phyloP scores from a whole-genome alignment of 2,113 vertebrate species.

The Willisornis vidua region DNA sequence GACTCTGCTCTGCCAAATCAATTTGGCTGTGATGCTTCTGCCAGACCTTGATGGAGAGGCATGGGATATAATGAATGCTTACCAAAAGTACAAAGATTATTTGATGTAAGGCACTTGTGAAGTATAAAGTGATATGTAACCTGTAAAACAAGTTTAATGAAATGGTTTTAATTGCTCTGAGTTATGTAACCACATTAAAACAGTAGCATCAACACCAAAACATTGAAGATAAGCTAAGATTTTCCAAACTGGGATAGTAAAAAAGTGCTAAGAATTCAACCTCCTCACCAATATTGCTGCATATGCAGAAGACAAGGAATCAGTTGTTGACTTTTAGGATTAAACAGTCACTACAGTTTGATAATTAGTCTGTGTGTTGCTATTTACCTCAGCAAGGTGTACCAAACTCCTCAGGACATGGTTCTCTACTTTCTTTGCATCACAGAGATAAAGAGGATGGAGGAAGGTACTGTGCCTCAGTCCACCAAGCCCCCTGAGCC shows the following conservation, averaged over 20 bases:
- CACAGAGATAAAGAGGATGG: not conserved
- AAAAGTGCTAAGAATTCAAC: not conserved
- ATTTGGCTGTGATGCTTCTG: not conserved
- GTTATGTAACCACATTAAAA: conserved; percentile 39
- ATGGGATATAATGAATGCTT: not conserved
- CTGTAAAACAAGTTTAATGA: conserved; percentile 40
- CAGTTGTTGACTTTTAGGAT: not conserved
- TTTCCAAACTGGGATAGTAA: not conserved
- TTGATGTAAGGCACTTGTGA: not conserved
- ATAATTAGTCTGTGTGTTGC: not conserved
- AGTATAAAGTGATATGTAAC: not conserved
- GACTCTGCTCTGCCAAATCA: not conserved
- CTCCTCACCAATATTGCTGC: not conserved
- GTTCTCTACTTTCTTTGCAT: not conserved
- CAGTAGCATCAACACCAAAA: not conserved
- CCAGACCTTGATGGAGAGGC: not conserved
- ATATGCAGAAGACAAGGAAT: not conserved
- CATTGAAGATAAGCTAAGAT: not conserved
- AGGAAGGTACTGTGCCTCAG: not conserved
- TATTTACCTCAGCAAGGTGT: not conserved
- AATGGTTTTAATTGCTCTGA: not conserved
- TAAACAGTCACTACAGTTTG: not conserved
- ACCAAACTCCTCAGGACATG: not conserved
- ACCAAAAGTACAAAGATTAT: not conserved
- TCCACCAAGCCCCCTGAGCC: not conserved